Conservation (phyloP, 2,113 vertebrate species). For the Zingel zingel region DNA sequence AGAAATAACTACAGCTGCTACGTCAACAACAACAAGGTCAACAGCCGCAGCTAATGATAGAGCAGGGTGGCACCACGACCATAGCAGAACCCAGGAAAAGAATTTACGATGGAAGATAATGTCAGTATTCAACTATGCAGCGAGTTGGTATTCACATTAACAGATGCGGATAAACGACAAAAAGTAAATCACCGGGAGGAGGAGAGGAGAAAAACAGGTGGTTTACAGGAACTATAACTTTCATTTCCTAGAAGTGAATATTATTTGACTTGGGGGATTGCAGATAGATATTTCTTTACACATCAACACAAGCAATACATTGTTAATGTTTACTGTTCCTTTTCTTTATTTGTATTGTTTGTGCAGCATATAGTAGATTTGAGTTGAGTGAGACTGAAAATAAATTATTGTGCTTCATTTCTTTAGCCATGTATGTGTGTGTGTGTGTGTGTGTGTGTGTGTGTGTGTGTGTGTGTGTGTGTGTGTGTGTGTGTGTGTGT, state of each 20-base stretch:
- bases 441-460: neutral
- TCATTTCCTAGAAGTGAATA: neutral
- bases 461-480: constrained; percentile 19
- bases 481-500: neutral
- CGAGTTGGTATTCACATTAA: constrained; percentile 31
- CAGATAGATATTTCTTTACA: neutral
- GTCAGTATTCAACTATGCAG: constrained; percentile 26
- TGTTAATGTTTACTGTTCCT: neutral
- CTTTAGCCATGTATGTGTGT: neutral
- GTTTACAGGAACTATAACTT: neutral
- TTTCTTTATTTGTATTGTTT: neutral
- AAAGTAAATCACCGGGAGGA: neutral
- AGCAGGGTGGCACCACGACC: constrained; percentile 45
- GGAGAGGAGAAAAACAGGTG: constrained; percentile 35
- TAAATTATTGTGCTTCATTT: neutral
- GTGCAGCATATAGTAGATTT: neutral
- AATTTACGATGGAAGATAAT: constrained; percentile 55
- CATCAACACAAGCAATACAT: neutral
- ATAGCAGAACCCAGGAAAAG: constrained; percentile 32
- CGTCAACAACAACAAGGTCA: constrained; percentile 53
- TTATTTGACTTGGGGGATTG: neutral
- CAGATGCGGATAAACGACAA: constrained; percentile 18
- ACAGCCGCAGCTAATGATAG: constrained; percentile 63
- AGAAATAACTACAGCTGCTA: constrained; percentile 62
- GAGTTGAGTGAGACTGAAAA: neutral